Evolutionary conservation across 2,888 invertebrate species (phyloP).

Genomic region (Caenorhabditis japonica): DNA sequence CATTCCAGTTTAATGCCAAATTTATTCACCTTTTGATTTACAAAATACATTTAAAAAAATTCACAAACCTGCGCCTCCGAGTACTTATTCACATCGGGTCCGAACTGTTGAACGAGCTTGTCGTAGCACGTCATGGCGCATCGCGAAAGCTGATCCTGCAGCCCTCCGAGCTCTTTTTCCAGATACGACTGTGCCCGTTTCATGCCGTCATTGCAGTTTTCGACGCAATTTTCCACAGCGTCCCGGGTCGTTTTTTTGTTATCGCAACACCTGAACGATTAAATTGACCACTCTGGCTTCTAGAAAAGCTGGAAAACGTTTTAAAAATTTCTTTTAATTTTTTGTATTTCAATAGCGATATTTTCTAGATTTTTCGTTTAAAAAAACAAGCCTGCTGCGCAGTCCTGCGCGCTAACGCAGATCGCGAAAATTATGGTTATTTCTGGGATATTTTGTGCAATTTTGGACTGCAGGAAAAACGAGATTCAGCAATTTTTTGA

Average conservation of each 20-base stretch:
- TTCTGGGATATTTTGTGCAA: too few species aligned
- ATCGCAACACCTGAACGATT: slow-evolving; percentile 65
- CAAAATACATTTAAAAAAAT: not conserved
- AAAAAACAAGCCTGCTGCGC: too few species aligned
- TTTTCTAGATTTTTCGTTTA: too few species aligned
- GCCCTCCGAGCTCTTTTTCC: slow-evolving; percentile 66
- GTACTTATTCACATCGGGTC: slow-evolving; percentile 67
- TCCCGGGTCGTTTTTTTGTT: slow-evolving; percentile 67
- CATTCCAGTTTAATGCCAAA: too few species aligned
- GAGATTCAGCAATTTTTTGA: too few species aligned
- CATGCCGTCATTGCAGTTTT: slow-evolving; percentile 69
- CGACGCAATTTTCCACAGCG: slow-evolving; percentile 70
- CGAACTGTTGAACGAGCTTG: slow-evolving; percentile 65
- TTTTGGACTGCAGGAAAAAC: too few species aligned
- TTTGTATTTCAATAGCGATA: not conserved
- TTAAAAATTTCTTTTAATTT: too few species aligned
- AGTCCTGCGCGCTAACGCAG: too few species aligned
- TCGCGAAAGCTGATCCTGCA: slow-evolving; percentile 68
- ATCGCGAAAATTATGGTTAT: too few species aligned
- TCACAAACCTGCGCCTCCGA: slow-evolving; percentile 47
- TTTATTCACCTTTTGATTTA: not conserved
- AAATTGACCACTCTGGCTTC: not conserved
- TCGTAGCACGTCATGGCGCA: slow-evolving; percentile 74
- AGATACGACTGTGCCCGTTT: slow-evolving; percentile 66
- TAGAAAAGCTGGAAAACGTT: not conserved